Percentiles rank a stretch among this genome's conserved stretches.
Conservation (phyloP, 2,113 vertebrate species). For the Pluvianellus socialis region DNA sequence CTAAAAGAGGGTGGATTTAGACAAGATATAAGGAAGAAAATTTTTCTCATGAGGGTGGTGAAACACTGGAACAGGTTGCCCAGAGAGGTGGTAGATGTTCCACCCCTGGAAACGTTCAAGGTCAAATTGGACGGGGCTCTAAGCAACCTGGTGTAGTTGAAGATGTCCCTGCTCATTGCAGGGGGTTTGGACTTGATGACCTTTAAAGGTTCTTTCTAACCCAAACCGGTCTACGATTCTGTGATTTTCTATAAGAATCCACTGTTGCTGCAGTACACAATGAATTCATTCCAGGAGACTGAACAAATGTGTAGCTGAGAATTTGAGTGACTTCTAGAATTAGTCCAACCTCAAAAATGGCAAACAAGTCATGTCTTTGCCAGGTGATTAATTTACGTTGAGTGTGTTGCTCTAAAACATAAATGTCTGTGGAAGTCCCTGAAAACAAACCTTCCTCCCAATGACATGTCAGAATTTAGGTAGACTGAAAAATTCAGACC, state of each 20-base stretch:
- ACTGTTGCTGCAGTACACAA: neutral
- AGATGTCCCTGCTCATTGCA: neutral
- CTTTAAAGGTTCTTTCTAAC: neutral
- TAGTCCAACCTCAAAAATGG: neutral
- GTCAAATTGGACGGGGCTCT: neutral
- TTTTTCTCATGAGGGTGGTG: no score
- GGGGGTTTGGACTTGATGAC: neutral
- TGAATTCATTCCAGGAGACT: neutral
- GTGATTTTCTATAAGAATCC: neutral
- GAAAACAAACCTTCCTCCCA: neutral
- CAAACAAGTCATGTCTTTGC: neutral
- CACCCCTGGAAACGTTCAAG: no score
- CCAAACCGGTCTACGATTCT: neutral
- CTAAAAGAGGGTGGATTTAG: no score
- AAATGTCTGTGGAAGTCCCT: neutral
- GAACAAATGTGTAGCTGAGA: neutral
- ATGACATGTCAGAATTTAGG: neutral
- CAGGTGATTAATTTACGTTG: neutral
- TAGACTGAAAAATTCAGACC: neutral
- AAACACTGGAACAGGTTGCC: no score
- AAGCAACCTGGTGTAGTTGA: neutral
- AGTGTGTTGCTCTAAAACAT: neutral
- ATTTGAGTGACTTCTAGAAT: neutral
- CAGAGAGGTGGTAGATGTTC: no score
- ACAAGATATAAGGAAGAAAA: no score